Base-by-base conservation (phyloP, 2,888 invertebrate species). In the Apamea anceps region DNA sequence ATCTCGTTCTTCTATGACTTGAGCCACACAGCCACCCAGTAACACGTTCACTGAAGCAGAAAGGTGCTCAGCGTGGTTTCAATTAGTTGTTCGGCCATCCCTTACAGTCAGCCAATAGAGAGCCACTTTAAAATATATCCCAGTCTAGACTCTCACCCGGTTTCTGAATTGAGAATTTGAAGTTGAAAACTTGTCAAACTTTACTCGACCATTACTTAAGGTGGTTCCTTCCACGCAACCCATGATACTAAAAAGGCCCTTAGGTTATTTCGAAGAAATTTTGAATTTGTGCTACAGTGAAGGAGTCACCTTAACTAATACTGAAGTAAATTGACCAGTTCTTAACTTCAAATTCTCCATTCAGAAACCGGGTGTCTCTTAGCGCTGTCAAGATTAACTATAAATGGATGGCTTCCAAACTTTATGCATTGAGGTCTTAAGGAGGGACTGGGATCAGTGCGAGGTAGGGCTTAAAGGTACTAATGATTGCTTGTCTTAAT, bases 1-100 rank as follows among this genome's bases (percentile, higher is more conserved):
- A n/a, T 25, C 25, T 60, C 45, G 2, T 42, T 21, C 71, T 72
- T 67, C 37, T 77, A 78, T 80, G 75, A 77, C 82, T 89, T 89
- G 65, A 2, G 70, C 70, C 89, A 89, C 79, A 85, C 79, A 78
- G 57, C 60, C 42, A 74, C n/a, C 77, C 70, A 87, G 89, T 85
- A 88, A 88, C 90, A 89, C 88, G 90, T 86, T 88, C 90, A 81
- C 82, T 84, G 91, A 89, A 90, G 90, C 87, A 93, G 91, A 93
- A 93, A 94, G 93, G 93, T 93, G 91, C 90, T 92, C 92, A 88
- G 90, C 90, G 91, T 86, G 92, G 92, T 94, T 94, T 93, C 94
- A 94, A 94, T 94, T 94, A 94, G 93, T 90, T 85, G 83, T 89
- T 81, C 84, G 87, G 77, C 92, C 90, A 87, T 90, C 90, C 87